Conservation (phyloP, 2,888 invertebrate species). For the Spilarctia lutea region DNA sequence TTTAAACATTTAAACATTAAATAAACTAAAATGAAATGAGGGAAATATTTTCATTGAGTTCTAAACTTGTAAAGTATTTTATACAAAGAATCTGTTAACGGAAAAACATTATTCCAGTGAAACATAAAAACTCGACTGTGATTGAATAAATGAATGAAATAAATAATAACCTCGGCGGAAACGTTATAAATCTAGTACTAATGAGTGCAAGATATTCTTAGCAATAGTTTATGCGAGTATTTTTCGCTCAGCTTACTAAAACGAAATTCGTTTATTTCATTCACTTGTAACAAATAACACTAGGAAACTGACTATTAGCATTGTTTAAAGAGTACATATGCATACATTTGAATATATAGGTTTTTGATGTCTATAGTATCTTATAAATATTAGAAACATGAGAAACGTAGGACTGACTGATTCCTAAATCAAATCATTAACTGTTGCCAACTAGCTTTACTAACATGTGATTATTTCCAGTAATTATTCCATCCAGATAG, state of each 20-base stretch:
- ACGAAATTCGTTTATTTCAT: constrained; percentile 17
- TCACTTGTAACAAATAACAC: constrained; percentile 8
- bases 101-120: constrained; percentile 9
- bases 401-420: not conserved
- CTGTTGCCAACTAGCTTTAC: not conserved
- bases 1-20: not conserved
- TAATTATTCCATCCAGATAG: too few relatives aligned
- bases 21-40: not conserved
- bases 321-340: not conserved
- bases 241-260: constrained; percentile 17
- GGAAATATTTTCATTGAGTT: constrained; percentile 1
- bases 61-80: constrained; percentile 2
- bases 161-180: constrained; percentile 20
- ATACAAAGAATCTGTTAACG: constrained; percentile 4
- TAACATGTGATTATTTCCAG: too few relatives aligned
- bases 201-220: constrained; percentile 21
- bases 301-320: not conserved
- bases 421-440: not conserved
- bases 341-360: not conserved
- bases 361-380: not conserved
- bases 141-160: constrained; percentile 23
- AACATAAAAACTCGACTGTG: constrained; percentile 14
- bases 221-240: constrained; percentile 14
- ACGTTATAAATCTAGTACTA: constrained; percentile 22
- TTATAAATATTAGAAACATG: not conserved